phyloP scores from a whole-genome alignment of 2,797 vertebrate species.

The Melanotaenia boesemani region DNA sequence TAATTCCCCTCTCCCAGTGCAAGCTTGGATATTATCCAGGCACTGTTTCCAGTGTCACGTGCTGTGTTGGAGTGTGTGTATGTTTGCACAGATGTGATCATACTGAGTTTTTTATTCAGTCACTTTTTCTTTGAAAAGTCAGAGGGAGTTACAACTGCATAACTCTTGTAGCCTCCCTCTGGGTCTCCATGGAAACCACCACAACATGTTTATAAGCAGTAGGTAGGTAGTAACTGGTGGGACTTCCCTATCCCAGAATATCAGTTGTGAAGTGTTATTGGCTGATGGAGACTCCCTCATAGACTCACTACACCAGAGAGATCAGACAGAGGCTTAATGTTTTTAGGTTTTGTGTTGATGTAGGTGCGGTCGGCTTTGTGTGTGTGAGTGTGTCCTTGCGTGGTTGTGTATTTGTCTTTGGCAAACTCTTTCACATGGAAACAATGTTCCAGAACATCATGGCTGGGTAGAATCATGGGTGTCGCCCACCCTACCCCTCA shows the following conservation, averaged over 20 bases:
- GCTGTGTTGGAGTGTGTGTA: constrained; percentile 9
- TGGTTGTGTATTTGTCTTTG: constrained; percentile 23
- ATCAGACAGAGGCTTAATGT: constrained; percentile 27
- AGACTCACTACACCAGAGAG: constrained; percentile 33
- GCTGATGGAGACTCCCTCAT: constrained; percentile 28
- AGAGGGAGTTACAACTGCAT: constrained; percentile 49
- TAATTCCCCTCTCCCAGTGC: constrained; percentile 61
- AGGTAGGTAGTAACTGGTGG: constrained; percentile 21
- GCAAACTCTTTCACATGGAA: too few species aligned
- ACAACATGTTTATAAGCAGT: constrained; percentile 69
- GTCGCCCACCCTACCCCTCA: constrained; percentile 8
- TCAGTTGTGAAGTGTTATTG: constrained; percentile 40
- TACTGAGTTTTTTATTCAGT: constrained; percentile 23
- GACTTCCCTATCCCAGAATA: constrained; percentile 57
- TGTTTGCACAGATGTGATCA: constrained; percentile 20
- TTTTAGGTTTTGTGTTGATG: constrained; percentile 34
- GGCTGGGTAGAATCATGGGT: constrained; percentile 35
- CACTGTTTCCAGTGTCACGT: constrained; percentile 34
- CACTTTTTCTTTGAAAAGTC: constrained; percentile 49
- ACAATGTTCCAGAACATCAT: constrained; percentile 57
- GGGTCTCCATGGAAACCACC: constrained; percentile 66
- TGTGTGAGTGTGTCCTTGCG: constrained; percentile 1
- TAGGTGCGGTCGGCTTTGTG: constrained; percentile 40
- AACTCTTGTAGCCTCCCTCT: constrained; percentile 51
- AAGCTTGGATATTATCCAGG: constrained; percentile 61